Conservation (phyloP, 2,888 invertebrate genomes). For the Eupelmus urozonus region DNA sequence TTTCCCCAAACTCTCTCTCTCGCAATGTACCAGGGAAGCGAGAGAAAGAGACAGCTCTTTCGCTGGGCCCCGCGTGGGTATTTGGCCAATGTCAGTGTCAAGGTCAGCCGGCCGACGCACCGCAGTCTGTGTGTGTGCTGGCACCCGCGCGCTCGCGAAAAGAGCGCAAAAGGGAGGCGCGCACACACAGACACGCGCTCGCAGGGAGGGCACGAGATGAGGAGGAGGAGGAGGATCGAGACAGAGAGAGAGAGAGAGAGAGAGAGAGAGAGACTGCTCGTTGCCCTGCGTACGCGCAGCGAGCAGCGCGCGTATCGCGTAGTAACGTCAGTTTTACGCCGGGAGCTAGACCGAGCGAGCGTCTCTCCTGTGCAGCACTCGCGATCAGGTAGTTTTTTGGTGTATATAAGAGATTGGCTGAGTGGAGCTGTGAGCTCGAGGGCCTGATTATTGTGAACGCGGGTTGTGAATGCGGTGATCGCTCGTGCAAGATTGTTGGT, state of each 20-base stretch:
- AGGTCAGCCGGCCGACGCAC: slow-evolving; percentile 76
- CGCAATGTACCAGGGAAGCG: too few species aligned
- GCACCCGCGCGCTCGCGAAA: slow-evolving; percentile 43
- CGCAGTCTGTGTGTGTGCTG: slow-evolving; percentile 61
- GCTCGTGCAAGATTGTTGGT: too few species aligned
- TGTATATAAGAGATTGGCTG: too few species aligned
- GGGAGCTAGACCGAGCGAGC: slow-evolving; percentile 42
- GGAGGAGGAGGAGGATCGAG: not conserved
- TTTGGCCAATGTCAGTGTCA: slow-evolving; percentile 76
- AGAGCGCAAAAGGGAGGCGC: slow-evolving; percentile 26
- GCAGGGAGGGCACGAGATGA: slow-evolving; percentile 15
- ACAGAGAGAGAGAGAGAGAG: slow-evolving; percentile 1
- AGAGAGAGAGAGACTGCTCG: not conserved
- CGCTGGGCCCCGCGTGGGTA: too few species aligned
- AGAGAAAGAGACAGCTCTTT: too few species aligned
- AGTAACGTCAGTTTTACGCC: slow-evolving; percentile 46
- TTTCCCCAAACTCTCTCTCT: too few species aligned
- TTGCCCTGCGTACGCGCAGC: not conserved
- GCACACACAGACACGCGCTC: too few species aligned
- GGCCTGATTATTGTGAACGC: too few species aligned
- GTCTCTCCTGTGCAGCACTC: not conserved
- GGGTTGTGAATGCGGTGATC: too few species aligned
- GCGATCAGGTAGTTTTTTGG: too few species aligned
- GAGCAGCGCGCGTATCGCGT: not conserved
- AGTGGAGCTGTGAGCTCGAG: too few species aligned